Evolutionary conservation across 2,113 vertebrate genomes (phyloP), one percentile per base, ranked within the genome.

Genomic region (Vanacampus margaritifer): DNA sequence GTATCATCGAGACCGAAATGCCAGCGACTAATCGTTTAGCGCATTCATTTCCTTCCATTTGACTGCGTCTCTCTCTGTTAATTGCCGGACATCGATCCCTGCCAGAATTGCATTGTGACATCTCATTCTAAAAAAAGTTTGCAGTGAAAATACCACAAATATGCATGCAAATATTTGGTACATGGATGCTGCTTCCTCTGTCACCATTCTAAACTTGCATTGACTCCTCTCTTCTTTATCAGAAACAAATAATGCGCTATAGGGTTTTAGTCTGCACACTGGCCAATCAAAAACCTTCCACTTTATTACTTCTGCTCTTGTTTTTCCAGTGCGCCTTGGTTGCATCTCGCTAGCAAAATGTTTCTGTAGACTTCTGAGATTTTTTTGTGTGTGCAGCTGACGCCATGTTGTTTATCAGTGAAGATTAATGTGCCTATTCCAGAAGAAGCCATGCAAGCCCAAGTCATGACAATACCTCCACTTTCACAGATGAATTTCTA

Each of bases 1-100:
- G 89, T 91, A 91, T 90, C 88, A 90, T 85, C 70, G 80, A 82
- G 70, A 53, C 12, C 80, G 76, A 86, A 89, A 91, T 84, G 89
- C 82, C 79, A 76, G 75, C 73, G 61, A 72, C 81, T 90, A 91
- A 93, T 90, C 78, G 71, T 91, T 90, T 91, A 90, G 74, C 72
- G 72, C 66, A 74, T 75, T 81, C 32, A 56, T 16, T 56, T 63
- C 63, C 45, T 41, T 64, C 46, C 60, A 65, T 81, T 71, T 67
- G 9, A 71, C 39, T 6, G 46, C 48, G 19, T 39, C 51, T 26
- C 28, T 62, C 56, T 76, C 51, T 16, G 35, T 39, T 26, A 69
- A 16, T 63, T 60, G 24, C 61, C 69, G 56, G 66, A 26, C 21
- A 60, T 78, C 57, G n/a, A 50, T 79, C 64, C 62, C 17, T 59